Percentiles rank a stretch among this genome's conserved stretches.
These are phyloP conservation scores for Lobophora halterata DNA, from an alignment of 2,888 invertebrate species.

Conservation along the genomic window DNA sequence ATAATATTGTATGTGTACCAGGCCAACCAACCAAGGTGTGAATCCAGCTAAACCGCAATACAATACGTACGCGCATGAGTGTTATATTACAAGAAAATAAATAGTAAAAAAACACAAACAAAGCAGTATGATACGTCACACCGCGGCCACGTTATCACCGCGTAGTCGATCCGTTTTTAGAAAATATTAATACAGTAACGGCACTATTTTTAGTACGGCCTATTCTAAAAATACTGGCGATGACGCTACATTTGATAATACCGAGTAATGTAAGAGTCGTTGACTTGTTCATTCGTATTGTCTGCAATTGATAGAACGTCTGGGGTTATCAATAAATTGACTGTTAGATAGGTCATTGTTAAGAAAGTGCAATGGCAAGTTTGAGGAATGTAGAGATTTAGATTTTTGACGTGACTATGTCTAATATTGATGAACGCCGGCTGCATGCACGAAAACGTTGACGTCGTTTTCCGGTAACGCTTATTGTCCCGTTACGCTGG, in stretches of 20 bases:
- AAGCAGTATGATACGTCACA: constrained; percentile 56
- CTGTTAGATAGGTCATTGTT: constrained; percentile 45
- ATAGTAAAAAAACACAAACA: constrained; percentile 37
- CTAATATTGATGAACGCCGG: too few species aligned
- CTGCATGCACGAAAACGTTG: too few species aligned
- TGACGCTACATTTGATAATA: constrained; percentile 76
- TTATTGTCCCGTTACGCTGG: too few species aligned
- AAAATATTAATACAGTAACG: constrained; percentile 80
- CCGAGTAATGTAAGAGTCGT: constrained; percentile 69
- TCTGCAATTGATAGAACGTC: constrained; percentile 42
- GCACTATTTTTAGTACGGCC: constrained; percentile 78
- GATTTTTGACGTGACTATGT: too few species aligned
- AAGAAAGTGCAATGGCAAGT: constrained; percentile 28
- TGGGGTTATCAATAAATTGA: constrained; percentile 48
- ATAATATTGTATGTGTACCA: too few species aligned
- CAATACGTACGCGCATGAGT: too few species aligned
- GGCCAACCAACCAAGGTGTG: too few species aligned
- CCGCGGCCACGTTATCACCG: constrained; percentile 71
- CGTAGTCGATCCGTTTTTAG: constrained; percentile 79
- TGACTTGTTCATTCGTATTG: constrained; percentile 70
- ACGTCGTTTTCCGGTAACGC: too few species aligned
- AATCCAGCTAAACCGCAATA: too few species aligned
- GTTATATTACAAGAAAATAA: constrained; percentile 10
- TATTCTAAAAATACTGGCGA: constrained; percentile 76
- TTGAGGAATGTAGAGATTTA: too few species aligned